A percentile compares a stretch with the other conserved stretches of the same genome.
Evolutionary conservation across 1,140 invertebrate species (phyloP).

Genomic region (Melipona quadrifasciata): DNA sequence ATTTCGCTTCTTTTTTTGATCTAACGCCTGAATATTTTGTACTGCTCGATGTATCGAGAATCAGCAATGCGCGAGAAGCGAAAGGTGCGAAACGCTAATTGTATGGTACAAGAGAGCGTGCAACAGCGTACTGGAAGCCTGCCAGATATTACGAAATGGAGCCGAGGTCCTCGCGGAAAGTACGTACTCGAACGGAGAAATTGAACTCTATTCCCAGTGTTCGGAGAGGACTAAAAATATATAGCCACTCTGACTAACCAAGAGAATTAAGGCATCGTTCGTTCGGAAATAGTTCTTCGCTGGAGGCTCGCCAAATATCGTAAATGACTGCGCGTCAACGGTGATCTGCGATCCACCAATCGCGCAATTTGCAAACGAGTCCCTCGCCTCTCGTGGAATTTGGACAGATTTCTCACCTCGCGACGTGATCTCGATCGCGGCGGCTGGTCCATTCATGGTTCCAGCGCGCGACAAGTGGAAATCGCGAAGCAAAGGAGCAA

Average conservation of each 20-base stretch:
- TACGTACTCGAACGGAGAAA: conserved; percentile 1
- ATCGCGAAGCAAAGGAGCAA: conserved; percentile 46
- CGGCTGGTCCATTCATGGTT: conserved; percentile 27
- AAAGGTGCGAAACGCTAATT: conserved; percentile 1
- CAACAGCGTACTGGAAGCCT: conserved; percentile 2
- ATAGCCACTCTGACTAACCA: not conserved
- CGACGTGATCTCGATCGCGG: not conserved
- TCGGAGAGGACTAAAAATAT: conserved; percentile 26
- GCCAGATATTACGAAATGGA: conserved; percentile 33
- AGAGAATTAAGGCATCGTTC: conserved; percentile 22
- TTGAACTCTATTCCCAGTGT: conserved; percentile 38
- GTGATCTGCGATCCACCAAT: not conserved
- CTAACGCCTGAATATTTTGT: no score
- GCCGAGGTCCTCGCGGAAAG: not conserved
- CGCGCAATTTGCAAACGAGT: conserved; percentile 25
- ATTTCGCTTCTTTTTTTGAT: no score
- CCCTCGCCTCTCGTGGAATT: not conserved
- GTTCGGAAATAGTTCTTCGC: not conserved
- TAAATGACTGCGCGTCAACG: conserved; percentile 7
- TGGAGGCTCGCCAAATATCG: conserved; percentile 10
- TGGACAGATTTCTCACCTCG: not conserved
- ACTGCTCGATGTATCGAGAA: not conserved
- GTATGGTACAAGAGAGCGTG: not conserved
- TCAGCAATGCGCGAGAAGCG: no score
- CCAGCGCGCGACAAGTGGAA: not conserved